A percentile compares a stretch with the other conserved stretches of the same genome.
Evolutionary conservation across 2,113 vertebrate genomes (phyloP).

Genomic region (Excalfactoria chinensis): DNA sequence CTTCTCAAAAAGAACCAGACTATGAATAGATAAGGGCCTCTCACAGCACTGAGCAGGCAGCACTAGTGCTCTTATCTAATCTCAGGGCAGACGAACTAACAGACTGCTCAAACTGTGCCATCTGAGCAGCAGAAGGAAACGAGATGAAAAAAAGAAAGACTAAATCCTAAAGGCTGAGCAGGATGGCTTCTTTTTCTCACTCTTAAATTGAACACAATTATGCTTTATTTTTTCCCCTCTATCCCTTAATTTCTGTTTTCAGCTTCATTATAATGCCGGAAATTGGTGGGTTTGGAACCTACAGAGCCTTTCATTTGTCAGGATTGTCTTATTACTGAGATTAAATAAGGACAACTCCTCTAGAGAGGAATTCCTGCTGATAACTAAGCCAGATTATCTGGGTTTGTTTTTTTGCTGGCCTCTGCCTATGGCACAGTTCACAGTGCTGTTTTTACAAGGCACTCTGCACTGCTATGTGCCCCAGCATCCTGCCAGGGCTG

Average conservation of each 20-base stretch:
- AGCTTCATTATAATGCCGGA: background rate
- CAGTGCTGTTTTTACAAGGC: background rate
- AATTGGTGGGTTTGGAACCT: background rate
- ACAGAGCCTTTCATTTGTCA: background rate
- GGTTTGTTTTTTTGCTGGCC: background rate
- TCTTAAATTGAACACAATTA: background rate
- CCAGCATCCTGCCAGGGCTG: background rate
- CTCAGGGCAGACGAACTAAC: background rate
- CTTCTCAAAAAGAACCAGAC: background rate
- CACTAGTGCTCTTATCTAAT: background rate
- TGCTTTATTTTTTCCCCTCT: accelerated
- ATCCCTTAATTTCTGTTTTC: background rate
- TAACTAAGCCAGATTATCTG: background rate
- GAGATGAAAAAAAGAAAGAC: background rate
- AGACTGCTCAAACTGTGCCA: background rate
- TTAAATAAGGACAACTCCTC: background rate
- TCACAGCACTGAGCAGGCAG: background rate
- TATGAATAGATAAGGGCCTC: background rate
- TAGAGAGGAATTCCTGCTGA: background rate
- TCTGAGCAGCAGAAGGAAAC: background rate
- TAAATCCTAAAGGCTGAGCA: background rate
- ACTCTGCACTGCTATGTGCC: background rate
- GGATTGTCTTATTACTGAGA: background rate
- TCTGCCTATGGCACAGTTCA: background rate
- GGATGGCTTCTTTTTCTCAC: background rate